Conservation (phyloP, 1,140 invertebrate species). For the Papilio xuthus region DNA sequence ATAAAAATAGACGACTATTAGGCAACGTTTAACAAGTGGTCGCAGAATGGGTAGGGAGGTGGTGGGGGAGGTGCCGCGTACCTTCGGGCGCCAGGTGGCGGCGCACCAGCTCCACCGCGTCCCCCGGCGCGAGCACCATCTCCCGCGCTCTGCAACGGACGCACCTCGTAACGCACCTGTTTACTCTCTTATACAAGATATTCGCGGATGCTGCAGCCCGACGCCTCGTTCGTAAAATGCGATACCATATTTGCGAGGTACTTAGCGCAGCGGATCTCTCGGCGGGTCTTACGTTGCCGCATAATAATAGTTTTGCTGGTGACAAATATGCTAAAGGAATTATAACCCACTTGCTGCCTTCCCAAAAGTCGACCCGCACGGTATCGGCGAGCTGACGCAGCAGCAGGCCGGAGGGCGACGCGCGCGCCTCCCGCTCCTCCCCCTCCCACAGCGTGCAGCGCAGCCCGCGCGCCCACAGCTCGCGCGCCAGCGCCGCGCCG, state of each 20-base stretch:
- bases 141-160: background rate
- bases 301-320: constrained; percentile 21
- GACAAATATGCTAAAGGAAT: background rate
- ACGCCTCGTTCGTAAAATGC: background rate
- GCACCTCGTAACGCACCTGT: background rate
- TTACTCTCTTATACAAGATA: background rate
- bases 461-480: constrained; percentile 55
- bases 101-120: constrained; percentile 1
- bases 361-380: constrained; percentile 53
- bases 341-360: constrained; percentile 49
- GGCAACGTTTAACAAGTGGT: no score
- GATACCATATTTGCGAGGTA: no score
- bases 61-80: no score
- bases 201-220: background rate
- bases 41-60: no score
- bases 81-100: background rate
- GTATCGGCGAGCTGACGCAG: constrained; percentile 48
- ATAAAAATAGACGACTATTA: no score
- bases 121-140: background rate
- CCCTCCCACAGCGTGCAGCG: constrained; percentile 44
- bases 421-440: constrained; percentile 48
- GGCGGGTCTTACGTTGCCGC: background rate
- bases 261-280: no score
- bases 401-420: constrained; percentile 45
- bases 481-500: constrained; percentile 50